These are phyloP conservation scores for Lissonota sp. DNA, from an alignment of 2,888 invertebrate species.

Conservation along the genomic window DNA sequence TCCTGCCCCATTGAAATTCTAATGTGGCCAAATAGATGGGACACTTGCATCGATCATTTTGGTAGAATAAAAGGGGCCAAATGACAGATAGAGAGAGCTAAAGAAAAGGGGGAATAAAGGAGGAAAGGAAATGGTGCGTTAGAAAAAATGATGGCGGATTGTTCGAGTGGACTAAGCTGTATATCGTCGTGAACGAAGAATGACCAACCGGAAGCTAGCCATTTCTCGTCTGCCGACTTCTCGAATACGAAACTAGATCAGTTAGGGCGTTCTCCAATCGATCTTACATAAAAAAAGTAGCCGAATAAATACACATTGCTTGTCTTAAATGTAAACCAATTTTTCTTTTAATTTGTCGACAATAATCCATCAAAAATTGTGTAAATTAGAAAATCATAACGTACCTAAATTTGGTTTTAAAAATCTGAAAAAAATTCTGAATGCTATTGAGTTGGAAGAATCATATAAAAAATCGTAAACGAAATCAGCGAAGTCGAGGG, in stretches of 20 bases:
- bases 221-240: constrained; percentile 36
- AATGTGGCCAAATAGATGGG: constrained; percentile 63
- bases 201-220: constrained; percentile 52
- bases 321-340: constrained; percentile 60
- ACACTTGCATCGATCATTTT: constrained; percentile 64
- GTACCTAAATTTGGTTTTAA: too few species aligned
- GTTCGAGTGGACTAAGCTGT: constrained; percentile 59
- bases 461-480: too few species aligned
- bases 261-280: constrained; percentile 16
- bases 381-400: too few species aligned
- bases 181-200: constrained; percentile 16
- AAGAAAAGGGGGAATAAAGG: neutral
- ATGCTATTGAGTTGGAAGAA: too few species aligned
- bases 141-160: constrained; percentile 55
- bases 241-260: constrained; percentile 42
- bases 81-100: constrained; percentile 12
- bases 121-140: constrained; percentile 56
- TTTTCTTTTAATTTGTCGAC: too few species aligned
- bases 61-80: constrained; percentile 46
- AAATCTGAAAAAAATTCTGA: too few species aligned
- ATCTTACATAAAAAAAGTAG: constrained; percentile 9
- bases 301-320: constrained; percentile 66
- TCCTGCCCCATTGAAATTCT: constrained; percentile 66
- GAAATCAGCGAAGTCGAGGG: too few species aligned
- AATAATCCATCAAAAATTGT: too few species aligned